phyloP scores from a whole-genome alignment of 1,140 invertebrate species.

The Ganaspis sp. region DNA sequence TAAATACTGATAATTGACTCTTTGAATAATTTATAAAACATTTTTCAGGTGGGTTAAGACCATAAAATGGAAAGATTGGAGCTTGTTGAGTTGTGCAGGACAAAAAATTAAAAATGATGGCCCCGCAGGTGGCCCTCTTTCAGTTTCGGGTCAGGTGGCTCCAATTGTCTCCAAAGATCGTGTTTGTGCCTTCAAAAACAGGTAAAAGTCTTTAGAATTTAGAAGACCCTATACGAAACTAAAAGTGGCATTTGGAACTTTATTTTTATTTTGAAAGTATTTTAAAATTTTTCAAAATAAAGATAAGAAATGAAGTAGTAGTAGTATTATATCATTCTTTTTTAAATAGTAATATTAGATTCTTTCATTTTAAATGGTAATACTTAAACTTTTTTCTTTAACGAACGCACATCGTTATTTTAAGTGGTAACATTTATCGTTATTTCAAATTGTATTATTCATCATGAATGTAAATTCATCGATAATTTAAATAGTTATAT shows the following conservation, averaged over 20 bases:
- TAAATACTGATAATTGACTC: background rate
- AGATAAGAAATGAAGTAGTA: too few species aligned
- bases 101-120: background rate
- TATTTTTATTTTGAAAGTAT: too few species aligned
- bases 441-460: too few species aligned
- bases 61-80: background rate
- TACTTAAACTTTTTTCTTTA: too few species aligned
- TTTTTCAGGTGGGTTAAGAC: background rate
- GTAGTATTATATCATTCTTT: too few species aligned
- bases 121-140: background rate
- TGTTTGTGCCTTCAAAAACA: background rate
- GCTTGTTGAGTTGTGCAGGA: background rate
- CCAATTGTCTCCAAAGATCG: background rate
- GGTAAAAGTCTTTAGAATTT: background rate
- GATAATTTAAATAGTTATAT: too few species aligned
- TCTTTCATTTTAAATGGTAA: too few species aligned
- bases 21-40: background rate
- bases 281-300: too few species aligned
- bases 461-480: too few species aligned
- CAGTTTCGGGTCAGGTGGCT: background rate
- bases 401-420: too few species aligned
- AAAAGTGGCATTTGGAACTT: background rate
- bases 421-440: too few species aligned
- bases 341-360: too few species aligned
- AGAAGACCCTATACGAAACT: background rate